A percentile compares a stretch with the other conserved stretches of the same genome.
Conservation (phyloP, 2,797 vertebrate species). For the Silurus aristotelis region DNA sequence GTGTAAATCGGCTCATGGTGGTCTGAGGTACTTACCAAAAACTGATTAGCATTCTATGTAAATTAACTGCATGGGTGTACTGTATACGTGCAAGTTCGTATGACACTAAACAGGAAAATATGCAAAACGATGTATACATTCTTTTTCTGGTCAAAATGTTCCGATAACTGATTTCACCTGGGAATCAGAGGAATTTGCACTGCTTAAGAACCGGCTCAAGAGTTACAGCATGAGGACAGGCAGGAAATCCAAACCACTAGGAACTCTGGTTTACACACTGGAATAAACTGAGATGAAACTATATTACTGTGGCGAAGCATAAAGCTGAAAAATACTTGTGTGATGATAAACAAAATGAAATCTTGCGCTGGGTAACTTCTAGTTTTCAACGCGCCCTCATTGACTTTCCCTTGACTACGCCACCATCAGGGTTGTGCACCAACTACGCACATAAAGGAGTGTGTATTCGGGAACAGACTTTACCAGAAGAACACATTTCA, state of each 20-base stretch:
- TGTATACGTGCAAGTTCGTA: background rate
- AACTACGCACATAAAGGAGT: background rate
- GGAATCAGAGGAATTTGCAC: background rate
- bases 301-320: background rate
- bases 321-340: background rate
- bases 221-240: background rate
- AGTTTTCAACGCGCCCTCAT: background rate
- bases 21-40: background rate
- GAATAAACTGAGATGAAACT: background rate
- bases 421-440: background rate
- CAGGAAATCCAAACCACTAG: background rate
- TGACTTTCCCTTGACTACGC: background rate
- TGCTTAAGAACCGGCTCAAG: slow-evolving; percentile 41
- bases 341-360: background rate
- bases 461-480: background rate
- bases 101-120: background rate
- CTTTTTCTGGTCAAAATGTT: background rate
- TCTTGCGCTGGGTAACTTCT: background rate
- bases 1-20: background rate
- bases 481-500: background rate
- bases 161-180: background rate
- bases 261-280: background rate
- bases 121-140: background rate
- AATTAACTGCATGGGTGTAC: background rate
- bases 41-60: background rate